Evolutionary conservation across 2,888 invertebrate species (phyloP).

Genomic region (Troglohyphantes excavatus): DNA sequence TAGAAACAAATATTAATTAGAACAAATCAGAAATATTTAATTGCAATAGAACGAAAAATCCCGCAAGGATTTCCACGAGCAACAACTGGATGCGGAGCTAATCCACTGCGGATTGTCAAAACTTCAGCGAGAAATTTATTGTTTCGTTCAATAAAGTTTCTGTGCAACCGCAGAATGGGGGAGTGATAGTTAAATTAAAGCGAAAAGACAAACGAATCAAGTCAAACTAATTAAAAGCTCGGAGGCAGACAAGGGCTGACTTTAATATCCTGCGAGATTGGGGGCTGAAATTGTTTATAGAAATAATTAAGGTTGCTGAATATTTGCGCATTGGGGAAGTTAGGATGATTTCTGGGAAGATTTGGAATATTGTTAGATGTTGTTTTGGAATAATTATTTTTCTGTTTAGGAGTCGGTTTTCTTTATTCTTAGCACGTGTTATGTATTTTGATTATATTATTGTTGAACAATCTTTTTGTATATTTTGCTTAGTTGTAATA

Average conservation of each 20-base stretch:
- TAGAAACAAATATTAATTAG: neutral
- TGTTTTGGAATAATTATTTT: neutral
- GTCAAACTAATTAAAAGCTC: constrained; percentile 63
- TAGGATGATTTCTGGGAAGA: constrained; percentile 14
- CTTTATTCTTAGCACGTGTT: too few relatives aligned
- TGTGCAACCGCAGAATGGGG: constrained; percentile 1
- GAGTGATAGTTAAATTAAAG: constrained; percentile 52
- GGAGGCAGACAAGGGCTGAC: neutral
- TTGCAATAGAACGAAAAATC: neutral
- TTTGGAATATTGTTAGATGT: neutral
- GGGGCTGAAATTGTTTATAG: constrained; percentile 58
- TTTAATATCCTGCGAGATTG: constrained; percentile 57
- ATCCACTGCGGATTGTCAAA: constrained; percentile 26
- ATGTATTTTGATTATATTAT: too few relatives aligned
- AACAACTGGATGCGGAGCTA: constrained; percentile 2
- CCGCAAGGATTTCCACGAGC: neutral
- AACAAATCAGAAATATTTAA: neutral
- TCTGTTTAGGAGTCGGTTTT: too few relatives aligned
- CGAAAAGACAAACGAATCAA: constrained; percentile 57
- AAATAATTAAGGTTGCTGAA: constrained; percentile 41
- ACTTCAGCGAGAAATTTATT: constrained; percentile 41
- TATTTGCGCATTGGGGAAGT: neutral
- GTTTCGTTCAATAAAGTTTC: constrained; percentile 35
- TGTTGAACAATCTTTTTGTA: too few relatives aligned
- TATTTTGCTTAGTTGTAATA: too few relatives aligned